Percentiles rank a stretch among this genome's conserved stretches.
Conservation (phyloP, 2,888 invertebrate genomes). For the Cosmia trapezina region DNA sequence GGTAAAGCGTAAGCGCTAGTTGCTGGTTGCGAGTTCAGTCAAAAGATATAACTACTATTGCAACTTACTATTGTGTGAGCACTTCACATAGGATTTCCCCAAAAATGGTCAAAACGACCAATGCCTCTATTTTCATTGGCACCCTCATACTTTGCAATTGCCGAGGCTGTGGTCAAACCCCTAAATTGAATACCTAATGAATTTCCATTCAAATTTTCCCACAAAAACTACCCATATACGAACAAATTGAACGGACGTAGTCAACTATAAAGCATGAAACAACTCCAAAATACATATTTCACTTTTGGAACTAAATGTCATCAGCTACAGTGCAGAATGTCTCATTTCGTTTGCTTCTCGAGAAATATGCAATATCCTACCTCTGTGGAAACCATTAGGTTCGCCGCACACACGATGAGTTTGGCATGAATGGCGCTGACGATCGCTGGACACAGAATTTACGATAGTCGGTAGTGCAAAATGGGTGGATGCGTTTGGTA, state of each 20-base stretch:
- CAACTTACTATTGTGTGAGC: no score
- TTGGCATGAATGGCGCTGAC: not conserved
- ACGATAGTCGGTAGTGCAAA: not conserved
- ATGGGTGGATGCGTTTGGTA: no score
- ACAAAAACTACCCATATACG: not conserved
- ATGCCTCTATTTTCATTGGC: not conserved
- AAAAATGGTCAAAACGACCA: no score
- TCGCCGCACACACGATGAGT: not conserved
- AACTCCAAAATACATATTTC: constrained; percentile 9
- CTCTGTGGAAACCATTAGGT: no score
- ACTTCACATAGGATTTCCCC: no score
- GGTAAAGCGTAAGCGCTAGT: no score
- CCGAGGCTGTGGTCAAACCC: not conserved
- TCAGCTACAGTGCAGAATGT: not conserved
- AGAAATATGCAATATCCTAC: constrained; percentile 47
- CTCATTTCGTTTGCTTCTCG: constrained; percentile 23
- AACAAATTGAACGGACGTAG: not conserved
- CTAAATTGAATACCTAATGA: no score
- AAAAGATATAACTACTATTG: no score
- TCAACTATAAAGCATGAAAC: not conserved
- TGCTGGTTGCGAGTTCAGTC: no score
- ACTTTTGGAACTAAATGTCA: constrained; percentile 14
- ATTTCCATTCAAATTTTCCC: no score
- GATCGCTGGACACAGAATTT: not conserved
- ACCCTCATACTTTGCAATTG: no score